Percentiles rank a stretch among this genome's conserved stretches.
phyloP scores from a whole-genome alignment of 2,797 vertebrate genomes.

The Amniataba percoides region DNA sequence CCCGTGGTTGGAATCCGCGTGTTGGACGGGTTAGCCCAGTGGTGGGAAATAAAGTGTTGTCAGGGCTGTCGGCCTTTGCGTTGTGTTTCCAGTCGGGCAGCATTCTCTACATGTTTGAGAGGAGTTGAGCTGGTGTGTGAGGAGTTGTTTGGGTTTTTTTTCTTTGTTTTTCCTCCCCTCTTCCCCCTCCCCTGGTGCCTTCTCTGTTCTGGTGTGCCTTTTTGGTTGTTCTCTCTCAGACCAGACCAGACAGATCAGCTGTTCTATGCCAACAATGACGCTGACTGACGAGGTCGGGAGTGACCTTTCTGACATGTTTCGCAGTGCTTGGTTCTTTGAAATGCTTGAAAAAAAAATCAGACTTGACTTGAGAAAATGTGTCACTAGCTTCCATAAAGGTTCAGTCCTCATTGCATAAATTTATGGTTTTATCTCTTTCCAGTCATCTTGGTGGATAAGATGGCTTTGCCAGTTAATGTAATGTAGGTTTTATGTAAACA shows the following conservation, averaged over 20 bases:
- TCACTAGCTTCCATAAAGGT: neutral
- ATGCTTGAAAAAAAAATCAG: neutral
- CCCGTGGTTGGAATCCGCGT: slow-evolving; percentile 42
- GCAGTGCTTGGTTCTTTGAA: neutral
- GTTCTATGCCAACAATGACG: slow-evolving; percentile 25
- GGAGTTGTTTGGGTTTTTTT: slow-evolving; percentile 8
- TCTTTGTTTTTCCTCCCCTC: no score
- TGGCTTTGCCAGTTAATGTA: neutral
- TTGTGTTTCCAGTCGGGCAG: slow-evolving; percentile 50
- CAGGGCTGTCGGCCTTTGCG: neutral
- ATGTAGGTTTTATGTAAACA: neutral
- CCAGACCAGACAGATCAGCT: slow-evolving; percentile 59
- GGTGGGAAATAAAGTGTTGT: slow-evolving; percentile 33
- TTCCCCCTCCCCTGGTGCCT: slow-evolving; percentile 60
- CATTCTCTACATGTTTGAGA: slow-evolving; percentile 68
- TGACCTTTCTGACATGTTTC: slow-evolving; percentile 33
- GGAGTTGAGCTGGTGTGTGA: slow-evolving; percentile 21
- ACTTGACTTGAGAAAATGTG: neutral
- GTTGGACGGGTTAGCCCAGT: slow-evolving; percentile 40
- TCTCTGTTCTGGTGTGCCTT: slow-evolving; percentile 72
- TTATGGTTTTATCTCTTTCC: neutral
- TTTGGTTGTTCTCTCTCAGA: slow-evolving; percentile 53
- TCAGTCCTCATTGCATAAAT: neutral
- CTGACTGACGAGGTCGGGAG: slow-evolving; percentile 24
- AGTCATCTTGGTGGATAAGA: neutral